Base-by-base conservation (phyloP, 2,113 vertebrate species). In the Seriola dumerili region DNA sequence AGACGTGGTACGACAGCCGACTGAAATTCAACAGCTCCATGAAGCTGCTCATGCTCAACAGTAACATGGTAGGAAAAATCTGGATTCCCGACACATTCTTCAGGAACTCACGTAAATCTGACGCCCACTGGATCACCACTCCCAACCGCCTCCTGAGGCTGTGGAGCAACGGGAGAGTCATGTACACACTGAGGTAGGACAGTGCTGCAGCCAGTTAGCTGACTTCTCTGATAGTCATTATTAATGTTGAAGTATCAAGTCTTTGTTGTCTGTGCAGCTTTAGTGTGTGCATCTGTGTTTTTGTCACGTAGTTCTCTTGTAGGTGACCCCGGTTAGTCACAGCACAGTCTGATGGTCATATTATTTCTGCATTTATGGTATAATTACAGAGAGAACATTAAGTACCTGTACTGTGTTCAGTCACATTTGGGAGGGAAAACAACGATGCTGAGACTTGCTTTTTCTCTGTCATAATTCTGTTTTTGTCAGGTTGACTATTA, bases 31-130 rank as follows among this genome's bases (percentile, higher is more conserved):
- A 99, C 85, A 98, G 98, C 90, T 96, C 97, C 4, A 98, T 98
- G 96, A 98, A 99, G 89, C 94, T 97, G 25, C 96, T 99, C 25
- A 97, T 98, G 96, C 96, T 99, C 62, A 99, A 99, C 92, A 99
- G 98, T 86, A 98, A 99, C 85, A 98, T 99, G 98, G 98, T 99
- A 78, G 98, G 98, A 66, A 99, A 99, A 95, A 99, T 99, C 80
- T 99, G 98, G 98, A 99, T 99, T 80, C 98, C 98, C 2, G 98
- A 99, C 86, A 99, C 98, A 5, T 99, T 99, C 96, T 99, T 99
- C 89, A 94, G 98, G 86, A 99, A 99, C 85, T 99, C 98, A 23
- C 97, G 97, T 72, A 99, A 99, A 90, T 99, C 98, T 1, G 98
- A 99, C 67, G 98, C 98, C 79, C 98, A 99, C 85, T 99, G 98